Evolutionary conservation across 2,113 vertebrate species (phyloP).

Genomic region (Pelmatolapia mariae): DNA sequence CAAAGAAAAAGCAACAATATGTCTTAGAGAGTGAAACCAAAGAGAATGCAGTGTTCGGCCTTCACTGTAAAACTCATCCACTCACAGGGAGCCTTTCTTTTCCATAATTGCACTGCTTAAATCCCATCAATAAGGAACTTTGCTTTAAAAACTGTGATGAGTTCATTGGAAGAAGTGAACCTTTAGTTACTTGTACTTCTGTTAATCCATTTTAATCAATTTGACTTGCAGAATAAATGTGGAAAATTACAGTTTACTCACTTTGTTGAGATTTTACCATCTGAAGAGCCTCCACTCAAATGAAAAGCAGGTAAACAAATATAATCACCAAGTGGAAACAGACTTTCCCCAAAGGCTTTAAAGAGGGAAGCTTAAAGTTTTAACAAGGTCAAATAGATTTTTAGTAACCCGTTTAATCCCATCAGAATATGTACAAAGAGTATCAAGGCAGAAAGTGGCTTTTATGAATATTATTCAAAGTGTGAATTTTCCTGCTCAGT

Average conservation of each 20-base stretch:
- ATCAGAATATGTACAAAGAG: not conserved
- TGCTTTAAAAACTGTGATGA: not conserved
- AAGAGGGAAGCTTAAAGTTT: not conserved
- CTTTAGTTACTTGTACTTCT: not conserved
- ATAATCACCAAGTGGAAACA: not conserved
- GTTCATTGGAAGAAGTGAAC: not conserved
- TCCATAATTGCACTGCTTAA: not conserved
- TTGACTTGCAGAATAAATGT: not conserved
- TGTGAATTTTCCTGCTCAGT: conserved; percentile 8
- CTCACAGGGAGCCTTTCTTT: not conserved
- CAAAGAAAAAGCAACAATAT: not conserved
- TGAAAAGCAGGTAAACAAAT: not conserved
- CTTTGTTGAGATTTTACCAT: not conserved
- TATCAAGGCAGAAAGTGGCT: not conserved
- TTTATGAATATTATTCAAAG: conserved; percentile 10
- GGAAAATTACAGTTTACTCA: not conserved
- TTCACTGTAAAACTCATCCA: not conserved
- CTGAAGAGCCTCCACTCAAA: not conserved
- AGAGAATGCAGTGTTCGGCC: not conserved
- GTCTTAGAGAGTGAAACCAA: not conserved
- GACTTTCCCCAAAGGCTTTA: not conserved
- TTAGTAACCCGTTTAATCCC: conserved; percentile 4
- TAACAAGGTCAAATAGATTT: not conserved
- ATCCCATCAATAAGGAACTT: not conserved
- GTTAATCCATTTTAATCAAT: not conserved